Evolutionary conservation across 1,140 invertebrate genomes (phyloP).

Genomic region (Apis cerana): DNA sequence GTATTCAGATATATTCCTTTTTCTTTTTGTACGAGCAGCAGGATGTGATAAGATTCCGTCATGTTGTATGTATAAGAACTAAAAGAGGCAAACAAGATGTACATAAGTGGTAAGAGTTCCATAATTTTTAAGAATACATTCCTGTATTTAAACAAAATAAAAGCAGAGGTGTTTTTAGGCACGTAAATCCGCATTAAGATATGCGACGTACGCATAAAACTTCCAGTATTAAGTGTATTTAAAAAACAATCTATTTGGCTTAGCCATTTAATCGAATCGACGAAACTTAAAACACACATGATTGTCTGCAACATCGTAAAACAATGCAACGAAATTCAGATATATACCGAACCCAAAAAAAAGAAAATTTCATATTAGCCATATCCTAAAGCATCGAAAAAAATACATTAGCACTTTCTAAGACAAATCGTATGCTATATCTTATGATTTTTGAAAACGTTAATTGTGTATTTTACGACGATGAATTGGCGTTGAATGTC

Average conservation of each 20-base stretch:
- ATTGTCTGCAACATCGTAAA: conserved; percentile 22
- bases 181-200: conserved; percentile 8
- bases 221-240: background rate
- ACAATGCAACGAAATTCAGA: conserved; percentile 28
- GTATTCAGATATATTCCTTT: conserved; percentile 27
- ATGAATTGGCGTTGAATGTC: conserved; percentile 37
- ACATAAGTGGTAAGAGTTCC: conserved; percentile 12
- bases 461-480: conserved; percentile 54
- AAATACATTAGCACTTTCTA: conserved; percentile 25
- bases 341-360: conserved; percentile 3
- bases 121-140: background rate
- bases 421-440: conserved; percentile 44
- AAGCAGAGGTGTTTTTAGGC: conserved; percentile 1
- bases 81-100: conserved; percentile 41
- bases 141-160: conserved; percentile 16
- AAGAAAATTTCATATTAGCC: background rate
- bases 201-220: background rate
- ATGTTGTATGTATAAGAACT: conserved; percentile 42
- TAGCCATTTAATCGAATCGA: background rate
- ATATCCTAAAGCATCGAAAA: conserved; percentile 7
- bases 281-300: conserved; percentile 34
- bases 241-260: background rate
- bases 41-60: conserved; percentile 15
- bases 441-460: conserved; percentile 38
- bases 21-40: conserved; percentile 51